These are phyloP conservation scores for Oplegnathus fasciatus DNA, from an alignment of 2,113 vertebrate species.

Conservation along the genomic window DNA sequence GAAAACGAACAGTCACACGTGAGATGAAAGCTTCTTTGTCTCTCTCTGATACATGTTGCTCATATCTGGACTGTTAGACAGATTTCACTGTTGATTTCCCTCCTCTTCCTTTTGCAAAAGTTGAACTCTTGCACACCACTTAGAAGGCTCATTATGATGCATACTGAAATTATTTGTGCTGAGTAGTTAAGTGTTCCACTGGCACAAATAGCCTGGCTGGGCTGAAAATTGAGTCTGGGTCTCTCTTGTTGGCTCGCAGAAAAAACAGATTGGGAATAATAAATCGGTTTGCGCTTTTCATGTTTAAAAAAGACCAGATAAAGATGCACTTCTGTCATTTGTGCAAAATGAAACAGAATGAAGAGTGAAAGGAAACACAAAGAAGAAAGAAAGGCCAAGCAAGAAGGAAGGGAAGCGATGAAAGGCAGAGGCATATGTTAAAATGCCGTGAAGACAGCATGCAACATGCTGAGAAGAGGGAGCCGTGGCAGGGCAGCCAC, in stretches of 20 bases:
- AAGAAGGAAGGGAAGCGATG: not conserved
- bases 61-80: not conserved
- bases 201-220: not conserved
- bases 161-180: not conserved
- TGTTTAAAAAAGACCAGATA: constrained; percentile 5
- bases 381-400: constrained; percentile 7
- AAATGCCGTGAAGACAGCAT: constrained; percentile 10
- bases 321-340: not conserved
- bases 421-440: constrained; percentile 29
- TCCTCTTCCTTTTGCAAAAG: not conserved
- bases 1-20: not conserved
- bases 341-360: not conserved
- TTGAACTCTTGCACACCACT: not conserved
- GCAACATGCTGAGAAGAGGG: constrained; percentile 37
- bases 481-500: constrained; percentile 33
- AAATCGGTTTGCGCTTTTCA: not conserved
- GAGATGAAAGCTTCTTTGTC: not conserved
- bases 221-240: not conserved
- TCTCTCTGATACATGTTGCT: not conserved
- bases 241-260: not conserved
- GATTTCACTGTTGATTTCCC: constrained; percentile 2
- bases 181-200: not conserved
- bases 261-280: not conserved
- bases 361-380: not conserved
- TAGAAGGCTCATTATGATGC: not conserved